phyloP scores from a whole-genome alignment of 1,140 invertebrate genomes.

The Monomorium pharaonis region DNA sequence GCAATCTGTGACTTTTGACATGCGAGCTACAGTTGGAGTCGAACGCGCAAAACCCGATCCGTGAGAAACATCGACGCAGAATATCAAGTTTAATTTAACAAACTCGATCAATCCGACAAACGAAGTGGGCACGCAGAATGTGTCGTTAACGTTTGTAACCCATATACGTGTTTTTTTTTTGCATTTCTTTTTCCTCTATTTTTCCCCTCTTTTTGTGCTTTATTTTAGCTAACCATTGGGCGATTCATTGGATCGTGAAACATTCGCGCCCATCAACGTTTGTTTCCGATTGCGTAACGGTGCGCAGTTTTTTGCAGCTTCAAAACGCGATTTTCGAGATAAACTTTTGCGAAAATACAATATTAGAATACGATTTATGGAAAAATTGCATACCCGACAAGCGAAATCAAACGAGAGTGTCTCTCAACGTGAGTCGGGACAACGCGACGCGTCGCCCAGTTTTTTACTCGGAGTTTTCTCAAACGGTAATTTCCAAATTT shows the following conservation, averaged over 20 bases:
- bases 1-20: constrained; percentile 44
- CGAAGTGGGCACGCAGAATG: constrained; percentile 40
- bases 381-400: not conserved
- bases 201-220: not conserved
- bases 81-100: constrained; percentile 55
- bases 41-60: constrained; percentile 20
- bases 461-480: not conserved
- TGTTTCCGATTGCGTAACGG: constrained; percentile 30
- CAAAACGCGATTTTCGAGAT: constrained; percentile 8
- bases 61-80: constrained; percentile 20
- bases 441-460: not conserved
- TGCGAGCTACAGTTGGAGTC: constrained; percentile 23
- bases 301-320: not conserved
- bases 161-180: constrained; percentile 8
- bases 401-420: not conserved
- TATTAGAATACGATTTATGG: not conserved
- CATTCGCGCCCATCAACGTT: constrained; percentile 20
- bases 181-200: not conserved
- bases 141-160: constrained; percentile 46
- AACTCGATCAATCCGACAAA: constrained; percentile 53
- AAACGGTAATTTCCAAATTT: constrained; percentile 1
- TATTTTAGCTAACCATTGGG: constrained; percentile 13
- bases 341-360: not conserved
- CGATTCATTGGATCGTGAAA: constrained; percentile 20
- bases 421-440: not conserved